Evolutionary conservation across 2,113 vertebrate species (phyloP), one percentile per base, ranked within the genome.

Genomic region (Chlamydotis undulata): DNA sequence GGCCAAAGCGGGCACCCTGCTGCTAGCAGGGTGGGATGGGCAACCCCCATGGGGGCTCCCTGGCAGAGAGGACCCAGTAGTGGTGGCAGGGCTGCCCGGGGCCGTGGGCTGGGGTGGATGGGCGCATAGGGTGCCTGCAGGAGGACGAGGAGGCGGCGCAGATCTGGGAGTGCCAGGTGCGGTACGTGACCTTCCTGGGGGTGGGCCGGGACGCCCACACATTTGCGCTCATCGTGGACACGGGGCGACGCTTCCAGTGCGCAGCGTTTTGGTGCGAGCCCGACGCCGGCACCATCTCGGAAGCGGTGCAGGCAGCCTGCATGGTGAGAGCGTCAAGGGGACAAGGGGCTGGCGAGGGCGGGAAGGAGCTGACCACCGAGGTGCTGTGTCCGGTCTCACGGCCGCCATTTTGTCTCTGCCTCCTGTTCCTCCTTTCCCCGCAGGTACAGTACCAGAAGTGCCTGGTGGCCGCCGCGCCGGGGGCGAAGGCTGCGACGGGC

Each of bases 361-460:
- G 49, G 19, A 50, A 22, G 21, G 10, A 21, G 49, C 49, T 50
- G 49, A 21, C 49, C 49, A 22, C 22, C 22, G 49, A 43, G 41
- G 49, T 50, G 49, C 49, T 50, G 50, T 52, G 50, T 25, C 50
- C 19, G 24, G 23, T 24, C 50, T 24, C 50, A 52, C 50, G 50
- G 50, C 41, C 41, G 41, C 41, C 41, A 43, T 43, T 43, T 43
- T 43, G 41, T 43, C 15, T 43, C 41, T 43, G 41, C 41, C 41
- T 43, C 41, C 41, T 43, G 41, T 43, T 14, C 41, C 41, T 15
- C 41, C 14, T 43, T 14, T 43, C 14, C 47, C 47, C 39, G 41
- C 98, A 99, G 99, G 98, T 99, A 64, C 99, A 99, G 95, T 99
- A 99, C 92, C 99, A 99, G 98, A 99, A 99, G 96, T 99, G 99